Conservation (phyloP, 2,888 invertebrate genomes). For the Helleia helle region DNA sequence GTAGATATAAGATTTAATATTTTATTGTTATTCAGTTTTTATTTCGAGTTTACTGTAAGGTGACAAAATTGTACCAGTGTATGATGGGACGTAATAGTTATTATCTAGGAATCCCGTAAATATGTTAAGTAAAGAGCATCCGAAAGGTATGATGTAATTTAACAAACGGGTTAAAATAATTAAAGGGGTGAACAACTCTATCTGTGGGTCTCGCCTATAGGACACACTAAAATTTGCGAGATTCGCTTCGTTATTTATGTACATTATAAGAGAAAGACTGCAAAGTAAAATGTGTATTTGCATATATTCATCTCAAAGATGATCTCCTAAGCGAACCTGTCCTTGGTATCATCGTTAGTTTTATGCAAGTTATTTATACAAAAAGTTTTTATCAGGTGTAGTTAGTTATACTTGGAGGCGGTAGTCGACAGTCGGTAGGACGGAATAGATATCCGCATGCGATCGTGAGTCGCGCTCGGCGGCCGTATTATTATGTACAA, state of each 20-base stretch:
- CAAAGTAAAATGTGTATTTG: constrained; percentile 47
- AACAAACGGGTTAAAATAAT: constrained; percentile 44
- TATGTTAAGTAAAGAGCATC: constrained; percentile 43
- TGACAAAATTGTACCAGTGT: constrained; percentile 71
- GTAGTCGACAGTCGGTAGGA: constrained; percentile 38
- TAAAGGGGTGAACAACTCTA: constrained; percentile 62
- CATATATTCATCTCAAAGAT: constrained; percentile 62
- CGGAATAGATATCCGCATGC: constrained; percentile 31
- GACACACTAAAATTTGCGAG: constrained; percentile 39
- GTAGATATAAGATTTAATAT: constrained; percentile 71
- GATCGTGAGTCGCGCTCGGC: constrained; percentile 44
- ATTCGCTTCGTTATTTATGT: constrained; percentile 59
- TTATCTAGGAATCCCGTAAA: constrained; percentile 53
- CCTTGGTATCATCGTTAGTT: constrained; percentile 32
- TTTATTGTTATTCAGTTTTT: constrained; percentile 73
- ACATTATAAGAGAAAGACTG: constrained; percentile 70
- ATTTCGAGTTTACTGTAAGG: constrained; percentile 67
- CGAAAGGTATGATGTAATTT: constrained; percentile 37
- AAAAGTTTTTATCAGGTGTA: constrained; percentile 28
- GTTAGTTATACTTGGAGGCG: constrained; percentile 23
- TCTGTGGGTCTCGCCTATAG: constrained; percentile 47
- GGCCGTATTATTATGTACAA: constrained; percentile 69
- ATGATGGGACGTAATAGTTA: constrained; percentile 69
- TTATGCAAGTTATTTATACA: constrained; percentile 32
- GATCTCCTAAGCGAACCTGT: constrained; percentile 48